Conservation (phyloP, 2,797 vertebrate genomes). For the Discoglossus pictus region DNA sequence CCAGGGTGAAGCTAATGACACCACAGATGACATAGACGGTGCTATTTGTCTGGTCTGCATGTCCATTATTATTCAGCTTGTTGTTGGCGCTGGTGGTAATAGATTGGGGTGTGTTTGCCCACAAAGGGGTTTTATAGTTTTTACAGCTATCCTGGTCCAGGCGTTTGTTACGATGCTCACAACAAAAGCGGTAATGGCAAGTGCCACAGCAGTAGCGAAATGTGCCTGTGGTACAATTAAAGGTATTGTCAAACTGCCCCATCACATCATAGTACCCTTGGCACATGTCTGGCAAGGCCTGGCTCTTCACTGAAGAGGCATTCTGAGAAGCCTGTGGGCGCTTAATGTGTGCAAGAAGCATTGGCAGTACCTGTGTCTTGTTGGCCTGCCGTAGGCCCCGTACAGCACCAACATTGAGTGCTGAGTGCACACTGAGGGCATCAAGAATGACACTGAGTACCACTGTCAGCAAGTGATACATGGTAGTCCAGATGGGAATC, state of each 20-base stretch:
- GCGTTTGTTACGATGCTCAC: constrained; percentile 78
- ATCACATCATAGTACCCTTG: constrained; percentile 91
- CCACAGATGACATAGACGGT: constrained; percentile 89
- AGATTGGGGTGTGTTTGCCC: constrained; percentile 83
- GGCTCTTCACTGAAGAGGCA: constrained; percentile 69
- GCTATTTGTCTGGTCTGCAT: constrained; percentile 81
- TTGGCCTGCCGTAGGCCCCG: constrained; percentile 50
- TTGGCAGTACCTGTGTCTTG: constrained; percentile 57
- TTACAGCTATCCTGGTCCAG: constrained; percentile 84
- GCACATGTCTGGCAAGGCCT: constrained; percentile 76
- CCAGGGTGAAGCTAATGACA: constrained; percentile 88
- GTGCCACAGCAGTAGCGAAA: constrained; percentile 90
- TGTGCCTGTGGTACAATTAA: constrained; percentile 89
- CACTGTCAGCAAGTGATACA: constrained; percentile 53
- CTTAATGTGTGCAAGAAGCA: constrained; percentile 64
- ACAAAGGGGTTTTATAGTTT: constrained; percentile 84
- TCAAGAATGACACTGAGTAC: constrained; percentile 52
- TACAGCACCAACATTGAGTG: constrained; percentile 41
- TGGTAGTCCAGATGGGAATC: constrained; percentile 27
- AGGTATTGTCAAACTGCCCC: constrained; percentile 88
- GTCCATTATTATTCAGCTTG: constrained; percentile 57
- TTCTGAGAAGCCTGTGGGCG: constrained; percentile 79
- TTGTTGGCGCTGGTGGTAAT: constrained; percentile 60
- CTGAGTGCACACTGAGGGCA: constrained; percentile 38
- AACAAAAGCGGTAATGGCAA: constrained; percentile 93